Base-by-base conservation (phyloP, 2,113 vertebrate species). In the Lophotis ruficrista region DNA sequence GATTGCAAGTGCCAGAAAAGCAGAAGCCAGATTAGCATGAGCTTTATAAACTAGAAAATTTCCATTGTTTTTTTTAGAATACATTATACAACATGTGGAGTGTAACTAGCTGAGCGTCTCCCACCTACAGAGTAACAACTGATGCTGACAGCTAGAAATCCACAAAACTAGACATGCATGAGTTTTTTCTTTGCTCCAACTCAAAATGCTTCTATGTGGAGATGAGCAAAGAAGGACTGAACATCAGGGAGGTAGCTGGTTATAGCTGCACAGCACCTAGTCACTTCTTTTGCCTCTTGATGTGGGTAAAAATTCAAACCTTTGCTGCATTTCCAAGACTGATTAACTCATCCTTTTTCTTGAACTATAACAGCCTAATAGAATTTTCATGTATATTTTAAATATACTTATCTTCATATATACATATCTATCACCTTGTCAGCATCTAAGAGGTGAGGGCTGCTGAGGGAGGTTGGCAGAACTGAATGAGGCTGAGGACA, bases 81-180 rank as follows among this genome's bases (percentile, higher is more conserved):
- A 31, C 11, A 69, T 92, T 93, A 72, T 62, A 41, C 94, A 94
- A 58, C 68, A 20, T 11, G 27, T 83, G 68, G 72, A 86, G 56
- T 62, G 37, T 45, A 92, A 93, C 94, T 77, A 81, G 75, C 37
- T 73, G 68, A 90, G 62, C 33, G 73, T 77, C 62, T 94, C 76
- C 86, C 47, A 8, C 94, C 86, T 90, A 86, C 68, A 47, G 93
- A 77, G 41, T 70, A 93, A 47, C 45, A 83, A 90, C 50, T 50
- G 28, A 83, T 81, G 41, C n/a, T 86, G 76, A 84, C 56, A 95
- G 43, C n/a, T 73, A 88, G 64, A 90, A 93, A 89, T 66, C 47
- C 50, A 81, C 57, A 83, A 65, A 92, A 83, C 54, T 77, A 93
- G 56, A 48, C 9, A 31, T 25, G 30, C n/a, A n/a, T 87, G 43